Evolutionary conservation across 1,140 invertebrate genomes (phyloP).

Genomic region (Drosophila biarmipes): DNA sequence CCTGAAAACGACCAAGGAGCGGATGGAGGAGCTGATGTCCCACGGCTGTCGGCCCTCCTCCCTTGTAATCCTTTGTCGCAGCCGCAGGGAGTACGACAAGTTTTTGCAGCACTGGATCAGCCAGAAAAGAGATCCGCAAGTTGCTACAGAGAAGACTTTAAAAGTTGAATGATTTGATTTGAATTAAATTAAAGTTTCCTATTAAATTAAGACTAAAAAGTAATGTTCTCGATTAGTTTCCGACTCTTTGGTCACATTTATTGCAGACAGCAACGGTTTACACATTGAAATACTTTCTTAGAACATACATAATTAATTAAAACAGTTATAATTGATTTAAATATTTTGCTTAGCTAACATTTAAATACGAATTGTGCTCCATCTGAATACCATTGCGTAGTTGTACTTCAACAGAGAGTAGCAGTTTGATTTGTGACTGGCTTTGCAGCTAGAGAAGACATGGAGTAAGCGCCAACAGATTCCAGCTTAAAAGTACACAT

Average conservation of each 20-base stretch:
- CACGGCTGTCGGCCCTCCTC: slow-evolving; percentile 83
- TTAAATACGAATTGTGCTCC: slow-evolving; percentile 73
- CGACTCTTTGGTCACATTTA: slow-evolving; percentile 45
- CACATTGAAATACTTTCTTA: slow-evolving; percentile 55
- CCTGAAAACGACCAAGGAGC: slow-evolving; percentile 85
- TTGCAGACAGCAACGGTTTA: slow-evolving; percentile 56
- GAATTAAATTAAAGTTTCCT: not conserved
- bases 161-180: not conserved
- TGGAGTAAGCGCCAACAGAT: slow-evolving; percentile 45
- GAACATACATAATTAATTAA: slow-evolving; percentile 66
- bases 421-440: slow-evolving; percentile 28
- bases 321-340: slow-evolving; percentile 53
- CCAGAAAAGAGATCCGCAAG: not conserved
- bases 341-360: slow-evolving; percentile 65
- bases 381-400: slow-evolving; percentile 74
- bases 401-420: slow-evolving; percentile 70
- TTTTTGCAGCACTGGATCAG: slow-evolving; percentile 73
- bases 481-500: slow-evolving; percentile 49
- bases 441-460: slow-evolving; percentile 63
- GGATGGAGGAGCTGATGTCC: slow-evolving; percentile 84
- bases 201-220: not conserved
- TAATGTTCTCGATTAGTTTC: not conserved
- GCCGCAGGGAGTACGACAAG: slow-evolving; percentile 85
- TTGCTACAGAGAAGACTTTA: not conserved
- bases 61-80: slow-evolving; percentile 85